phyloP scores from a whole-genome alignment of 35 echinoderm and acorn worm genomes.

The Lytechinus variegatus region DNA sequence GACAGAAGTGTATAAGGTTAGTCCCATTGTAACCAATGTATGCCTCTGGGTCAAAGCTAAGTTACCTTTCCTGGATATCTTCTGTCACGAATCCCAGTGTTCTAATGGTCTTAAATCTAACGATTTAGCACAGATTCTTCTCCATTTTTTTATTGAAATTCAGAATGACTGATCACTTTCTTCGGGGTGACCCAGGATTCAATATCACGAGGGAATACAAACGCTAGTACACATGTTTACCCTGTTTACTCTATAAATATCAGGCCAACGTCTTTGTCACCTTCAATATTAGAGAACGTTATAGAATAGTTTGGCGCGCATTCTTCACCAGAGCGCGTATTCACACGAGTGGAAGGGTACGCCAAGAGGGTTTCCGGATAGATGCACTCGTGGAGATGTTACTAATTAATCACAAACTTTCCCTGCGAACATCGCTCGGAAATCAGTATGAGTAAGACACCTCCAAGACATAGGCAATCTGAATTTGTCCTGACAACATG shows the following conservation, averaged over 20 bases:
- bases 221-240: neutral
- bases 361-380: constrained; percentile 21
- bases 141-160: neutral
- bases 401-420: constrained; percentile 33
- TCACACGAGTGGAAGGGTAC: constrained; percentile 21
- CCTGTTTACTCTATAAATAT: neutral
- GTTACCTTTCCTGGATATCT: neutral
- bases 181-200: neutral
- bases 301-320: neutral
- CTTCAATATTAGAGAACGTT: neutral
- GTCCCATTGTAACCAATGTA: neutral
- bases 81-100: neutral
- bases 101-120: neutral
- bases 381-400: constrained; percentile 22
- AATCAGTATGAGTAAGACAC: constrained; percentile 34
- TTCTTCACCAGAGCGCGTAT: neutral
- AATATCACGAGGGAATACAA: neutral
- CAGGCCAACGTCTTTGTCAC: neutral
- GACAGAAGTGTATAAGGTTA: neutral
- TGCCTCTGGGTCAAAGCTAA: neutral
- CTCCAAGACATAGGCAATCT: neutral
- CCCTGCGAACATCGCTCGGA: neutral
- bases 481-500: neutral
- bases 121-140: neutral
- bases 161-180: neutral